phyloP scores from a whole-genome alignment of 2,888 invertebrate genomes.

The Epistrophe eligans region DNA sequence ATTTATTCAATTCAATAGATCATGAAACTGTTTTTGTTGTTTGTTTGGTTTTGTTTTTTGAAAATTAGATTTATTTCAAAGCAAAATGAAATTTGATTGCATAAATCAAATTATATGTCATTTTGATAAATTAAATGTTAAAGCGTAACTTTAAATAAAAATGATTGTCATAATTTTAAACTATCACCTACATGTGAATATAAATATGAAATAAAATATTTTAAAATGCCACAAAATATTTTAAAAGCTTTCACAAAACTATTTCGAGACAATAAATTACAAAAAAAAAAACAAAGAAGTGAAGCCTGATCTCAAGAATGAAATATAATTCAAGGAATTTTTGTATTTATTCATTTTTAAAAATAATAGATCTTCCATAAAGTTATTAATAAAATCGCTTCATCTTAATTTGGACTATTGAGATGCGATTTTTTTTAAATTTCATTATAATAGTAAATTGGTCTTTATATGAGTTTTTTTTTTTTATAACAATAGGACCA shows the following conservation, averaged over 20 bases:
- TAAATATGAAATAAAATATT: conserved; percentile 14
- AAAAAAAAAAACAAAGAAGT: no score
- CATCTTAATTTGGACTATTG: no score
- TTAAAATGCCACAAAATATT: not conserved
- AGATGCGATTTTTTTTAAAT: no score
- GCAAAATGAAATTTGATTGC: not conserved
- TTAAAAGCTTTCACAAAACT: not conserved
- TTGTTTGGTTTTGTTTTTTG: not conserved
- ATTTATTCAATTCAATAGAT: conserved; percentile 2
- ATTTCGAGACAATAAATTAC: not conserved
- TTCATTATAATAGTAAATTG: no score
- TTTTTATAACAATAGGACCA: no score
- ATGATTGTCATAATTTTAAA: conserved; percentile 10
- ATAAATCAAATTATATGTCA: conserved; percentile 12
- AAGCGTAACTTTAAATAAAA: conserved; percentile 13
- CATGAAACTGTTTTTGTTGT: no score
- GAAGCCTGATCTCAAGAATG: no score
- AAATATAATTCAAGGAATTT: not conserved
- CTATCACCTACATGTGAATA: not conserved
- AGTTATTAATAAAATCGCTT: no score
- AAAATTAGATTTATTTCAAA: not conserved
- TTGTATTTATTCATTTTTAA: not conserved
- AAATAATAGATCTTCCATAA: not conserved
- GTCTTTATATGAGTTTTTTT: no score
- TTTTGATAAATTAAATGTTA: conserved; percentile 15